Base-by-base conservation (phyloP, 53 echinoderm and acorn worm genomes). In the Pentamera pediparva region DNA sequence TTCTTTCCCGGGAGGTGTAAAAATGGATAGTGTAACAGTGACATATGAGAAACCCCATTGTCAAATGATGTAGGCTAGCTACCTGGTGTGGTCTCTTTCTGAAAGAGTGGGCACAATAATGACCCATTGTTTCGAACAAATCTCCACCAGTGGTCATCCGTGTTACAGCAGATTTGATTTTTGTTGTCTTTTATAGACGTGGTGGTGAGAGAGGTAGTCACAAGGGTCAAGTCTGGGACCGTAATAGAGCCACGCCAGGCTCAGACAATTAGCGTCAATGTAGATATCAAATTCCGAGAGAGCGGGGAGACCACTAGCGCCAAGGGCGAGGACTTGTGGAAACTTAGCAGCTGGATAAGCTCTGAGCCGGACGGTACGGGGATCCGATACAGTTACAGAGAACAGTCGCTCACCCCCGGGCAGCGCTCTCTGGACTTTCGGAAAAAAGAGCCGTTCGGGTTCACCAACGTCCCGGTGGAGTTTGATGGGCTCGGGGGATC, bases 261-360 rank as follows among this genome's bases (percentile, higher is more conserved):
- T 62, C 59, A 7, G 79, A 87, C 47, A 56, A 79, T 92, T 11
- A 35, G 22, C 27, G 56, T 82, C 18, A 52, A 82, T 37, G 37
- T 87, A 36, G 78, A 78, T 19, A 71, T 92, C 35, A 56, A 52
- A 69, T 86, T 86, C 26, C 56, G 53, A 49, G 75, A 89, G 39
- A 79, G 56, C 30, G 24, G 65, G 18, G 82, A 78, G 40, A 86
- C 90, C 35, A 82, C 90, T 34, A 85, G 89, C 36, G 84, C 80
- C 18, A 54, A 63, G 22, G 94, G 94, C 21, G 82, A 94, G 36
- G 76, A 87, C 41, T 76, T 94, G 35, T 94, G 94, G 94, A 78
- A 77, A 62, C 65, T 87, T 10, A 76, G 84, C 34, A 70, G 81
- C 13, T 94, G 94, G 94, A 81, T 83, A 17, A 87, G 87, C 20